phyloP scores from a whole-genome alignment of 2,113 vertebrate species.

The Caloenas nicobarica region DNA sequence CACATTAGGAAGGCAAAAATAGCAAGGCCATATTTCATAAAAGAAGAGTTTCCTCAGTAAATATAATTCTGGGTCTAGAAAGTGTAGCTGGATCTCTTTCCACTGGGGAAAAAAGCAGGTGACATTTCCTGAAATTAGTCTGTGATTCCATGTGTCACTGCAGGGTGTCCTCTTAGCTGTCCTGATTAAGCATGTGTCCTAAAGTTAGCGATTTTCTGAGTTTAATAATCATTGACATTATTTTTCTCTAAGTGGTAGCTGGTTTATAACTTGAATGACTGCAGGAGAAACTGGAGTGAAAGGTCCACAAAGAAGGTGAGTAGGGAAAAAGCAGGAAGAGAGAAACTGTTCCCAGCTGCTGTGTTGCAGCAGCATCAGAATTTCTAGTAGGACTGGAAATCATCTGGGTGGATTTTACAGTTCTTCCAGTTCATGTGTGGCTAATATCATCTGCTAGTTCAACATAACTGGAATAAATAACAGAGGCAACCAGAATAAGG shows the following conservation, averaged over 20 bases:
- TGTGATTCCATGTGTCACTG: background rate
- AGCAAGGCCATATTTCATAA: background rate
- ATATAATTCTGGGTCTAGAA: background rate
- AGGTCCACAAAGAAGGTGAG: background rate
- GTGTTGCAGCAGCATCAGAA: background rate
- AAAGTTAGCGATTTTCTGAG: background rate
- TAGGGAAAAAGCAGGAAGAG: background rate
- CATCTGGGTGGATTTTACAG: background rate
- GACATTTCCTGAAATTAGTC: background rate
- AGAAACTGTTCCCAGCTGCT: background rate
- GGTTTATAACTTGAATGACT: background rate
- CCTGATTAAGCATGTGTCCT: background rate
- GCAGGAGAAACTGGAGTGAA: background rate
- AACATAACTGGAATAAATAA: background rate
- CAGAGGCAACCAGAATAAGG: background rate
- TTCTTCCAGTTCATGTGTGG: background rate
- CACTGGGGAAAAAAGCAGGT: background rate
- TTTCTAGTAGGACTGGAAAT: background rate
- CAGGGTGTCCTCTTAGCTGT: background rate
- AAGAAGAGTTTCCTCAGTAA: background rate
- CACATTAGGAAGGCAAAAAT: background rate
- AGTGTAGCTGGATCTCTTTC: background rate
- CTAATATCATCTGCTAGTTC: background rate
- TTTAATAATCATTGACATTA: background rate
- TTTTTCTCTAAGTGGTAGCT: background rate